Evolutionary conservation across 2,888 invertebrate species (phyloP).

Genomic region (Dysmachus trigonus): DNA sequence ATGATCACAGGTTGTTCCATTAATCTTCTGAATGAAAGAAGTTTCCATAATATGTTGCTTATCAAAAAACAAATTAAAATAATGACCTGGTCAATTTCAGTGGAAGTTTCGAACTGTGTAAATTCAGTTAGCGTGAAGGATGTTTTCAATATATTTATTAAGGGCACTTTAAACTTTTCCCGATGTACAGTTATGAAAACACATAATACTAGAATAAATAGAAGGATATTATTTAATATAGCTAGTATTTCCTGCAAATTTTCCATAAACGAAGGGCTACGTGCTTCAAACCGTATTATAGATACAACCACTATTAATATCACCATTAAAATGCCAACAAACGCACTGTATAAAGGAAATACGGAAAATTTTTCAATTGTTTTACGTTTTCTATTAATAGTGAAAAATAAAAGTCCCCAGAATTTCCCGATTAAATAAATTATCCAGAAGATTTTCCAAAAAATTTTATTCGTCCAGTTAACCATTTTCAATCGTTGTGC

Average conservation of each 20-base stretch:
- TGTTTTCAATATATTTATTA: background rate
- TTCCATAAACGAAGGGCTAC: background rate
- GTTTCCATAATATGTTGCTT: background rate
- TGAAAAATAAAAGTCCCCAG: background rate
- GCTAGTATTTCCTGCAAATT: background rate
- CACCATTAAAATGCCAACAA: background rate
- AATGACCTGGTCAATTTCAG: background rate
- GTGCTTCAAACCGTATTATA: background rate
- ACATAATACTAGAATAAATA: background rate
- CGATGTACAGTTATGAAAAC: background rate
- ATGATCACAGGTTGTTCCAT: background rate
- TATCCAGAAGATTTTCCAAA: background rate
- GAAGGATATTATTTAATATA: background rate
- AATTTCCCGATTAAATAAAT: background rate
- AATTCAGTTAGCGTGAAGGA: background rate
- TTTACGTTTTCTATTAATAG: background rate
- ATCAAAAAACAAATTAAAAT: background rate
- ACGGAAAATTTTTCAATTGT: background rate
- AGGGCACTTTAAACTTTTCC: background rate
- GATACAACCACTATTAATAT: background rate
- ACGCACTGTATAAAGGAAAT: background rate
- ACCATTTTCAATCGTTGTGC: background rate
- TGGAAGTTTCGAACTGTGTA: background rate
- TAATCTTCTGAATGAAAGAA: background rate
- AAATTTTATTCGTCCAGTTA: background rate